phyloP scores from a whole-genome alignment of 2,888 invertebrate species.

The Hyposoter didymator region DNA sequence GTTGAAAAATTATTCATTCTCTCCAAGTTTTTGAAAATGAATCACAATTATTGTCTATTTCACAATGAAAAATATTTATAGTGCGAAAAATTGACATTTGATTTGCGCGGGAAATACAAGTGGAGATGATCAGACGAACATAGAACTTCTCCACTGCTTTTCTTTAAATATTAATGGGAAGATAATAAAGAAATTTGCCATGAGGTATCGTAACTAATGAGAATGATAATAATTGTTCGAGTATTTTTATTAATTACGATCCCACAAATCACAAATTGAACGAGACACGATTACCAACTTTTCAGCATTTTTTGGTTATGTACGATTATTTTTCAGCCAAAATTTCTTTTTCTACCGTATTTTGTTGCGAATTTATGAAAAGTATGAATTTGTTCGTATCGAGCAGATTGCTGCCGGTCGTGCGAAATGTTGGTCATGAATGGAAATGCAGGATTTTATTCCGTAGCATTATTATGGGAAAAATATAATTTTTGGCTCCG shows the following conservation, averaged over 20 bases:
- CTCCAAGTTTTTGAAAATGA: neutral
- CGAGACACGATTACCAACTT: slow-evolving; percentile 4
- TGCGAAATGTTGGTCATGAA: neutral
- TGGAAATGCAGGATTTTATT: neutral
- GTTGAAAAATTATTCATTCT: neutral
- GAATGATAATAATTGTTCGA: neutral
- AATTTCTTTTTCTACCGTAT: neutral
- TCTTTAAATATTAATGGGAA: neutral
- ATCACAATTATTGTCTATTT: neutral
- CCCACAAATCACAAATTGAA: neutral
- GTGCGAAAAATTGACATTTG: neutral
- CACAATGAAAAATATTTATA: neutral
- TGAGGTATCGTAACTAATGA: neutral
- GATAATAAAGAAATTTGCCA: neutral
- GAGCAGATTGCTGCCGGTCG: neutral
- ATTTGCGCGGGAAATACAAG: neutral
- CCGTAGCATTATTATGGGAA: neutral
- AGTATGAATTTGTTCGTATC: neutral
- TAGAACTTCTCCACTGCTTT: neutral
- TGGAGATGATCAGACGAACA: neutral
- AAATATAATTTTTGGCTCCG: neutral
- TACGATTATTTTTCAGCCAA: neutral
- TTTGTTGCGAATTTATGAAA: neutral
- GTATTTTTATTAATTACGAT: neutral
- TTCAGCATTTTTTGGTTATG: neutral